These are phyloP conservation scores for Tipula unca DNA, from an alignment of 2,888 invertebrate species.

Conservation along the genomic window DNA sequence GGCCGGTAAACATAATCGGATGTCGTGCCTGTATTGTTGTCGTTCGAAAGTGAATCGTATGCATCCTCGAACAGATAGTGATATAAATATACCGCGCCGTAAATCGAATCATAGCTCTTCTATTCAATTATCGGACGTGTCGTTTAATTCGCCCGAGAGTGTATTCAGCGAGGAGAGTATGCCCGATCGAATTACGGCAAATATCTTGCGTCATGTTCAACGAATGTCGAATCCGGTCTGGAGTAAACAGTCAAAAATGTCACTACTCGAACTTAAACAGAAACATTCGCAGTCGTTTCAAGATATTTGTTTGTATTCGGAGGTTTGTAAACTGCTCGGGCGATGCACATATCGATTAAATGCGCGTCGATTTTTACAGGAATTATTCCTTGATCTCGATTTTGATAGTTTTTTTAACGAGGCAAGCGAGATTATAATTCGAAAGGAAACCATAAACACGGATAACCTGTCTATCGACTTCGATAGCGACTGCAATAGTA, in stretches of 20 bases:
- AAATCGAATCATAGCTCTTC: slow-evolving; percentile 30
- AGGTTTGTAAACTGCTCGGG: slow-evolving; percentile 72
- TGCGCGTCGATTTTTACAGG: slow-evolving; percentile 83
- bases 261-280: slow-evolving; percentile 66
- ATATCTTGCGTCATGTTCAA: slow-evolving; percentile 60
- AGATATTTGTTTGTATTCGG: slow-evolving; percentile 87
- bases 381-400: slow-evolving; percentile 79
- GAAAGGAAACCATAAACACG: slow-evolving; percentile 28
- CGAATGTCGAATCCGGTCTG: slow-evolving; percentile 71
- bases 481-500: neutral
- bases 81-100: slow-evolving; percentile 27
- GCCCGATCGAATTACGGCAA: slow-evolving; percentile 37
- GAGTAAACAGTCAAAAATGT: slow-evolving; percentile 71
- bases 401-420: slow-evolving; percentile 55
- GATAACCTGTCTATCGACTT: slow-evolving; percentile 21
- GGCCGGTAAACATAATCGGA: slow-evolving; percentile 37
- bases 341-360: slow-evolving; percentile 72
- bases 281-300: slow-evolving; percentile 64
- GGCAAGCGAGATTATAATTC: slow-evolving; percentile 44
- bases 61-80: slow-evolving; percentile 29
- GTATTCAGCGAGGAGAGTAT: slow-evolving; percentile 39
- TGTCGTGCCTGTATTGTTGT: slow-evolving; percentile 37
- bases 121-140: slow-evolving; percentile 35
- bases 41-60: slow-evolving; percentile 34
- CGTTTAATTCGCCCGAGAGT: slow-evolving; percentile 42